Evolutionary conservation across 2,888 invertebrate species (phyloP), one percentile per base, ranked within the genome.

Genomic region (Exephanes ischioxanthus): DNA sequence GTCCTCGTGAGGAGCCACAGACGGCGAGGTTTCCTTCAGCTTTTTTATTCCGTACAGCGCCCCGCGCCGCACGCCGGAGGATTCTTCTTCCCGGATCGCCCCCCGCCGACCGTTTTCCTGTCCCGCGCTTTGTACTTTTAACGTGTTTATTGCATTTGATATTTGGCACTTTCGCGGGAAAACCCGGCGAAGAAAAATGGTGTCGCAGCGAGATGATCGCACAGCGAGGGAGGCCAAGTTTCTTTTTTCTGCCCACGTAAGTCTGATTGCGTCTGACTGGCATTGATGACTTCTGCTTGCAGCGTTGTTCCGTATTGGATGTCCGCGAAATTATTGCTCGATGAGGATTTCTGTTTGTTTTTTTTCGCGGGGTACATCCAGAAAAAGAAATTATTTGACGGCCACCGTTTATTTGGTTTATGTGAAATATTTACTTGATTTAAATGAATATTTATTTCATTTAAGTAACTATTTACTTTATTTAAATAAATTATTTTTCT

Each of bases 81-180:
- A 45, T 75, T 19, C 61, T 9, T 61, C 58, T 26, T 45, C 58
- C 72, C 7, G 22, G 19, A 22, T n/a, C 37, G 48, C 30, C 30
- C 30, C 30, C 30, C n/a, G 48, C 26, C 58, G 22, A 33, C 26
- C 61, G 33, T 61, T 61, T 61, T 37, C 37, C 55, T 7, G 26
- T 5, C 16, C n/a, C n/a, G 26, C 11, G 48, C n/a, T 45, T 75
- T 30, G 45, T 48, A 75, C 45, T 33, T 48, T 75, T 61, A 48
- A 48, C 63, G 73, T 48, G 73, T 63, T 63, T 75, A 63, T 61
- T 63, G 45, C 26, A 75, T 61, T 19, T 48, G 55, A 75, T 75
- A 75, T 63, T 75, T 48, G 61, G 63, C 61, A 63, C 58, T 45
- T 41, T 61, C 73, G 45, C 5, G 41, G 30, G 26, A 6, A 6